Conservation (phyloP, 2,888 invertebrate species). For the Trissonchulus sp. region DNA sequence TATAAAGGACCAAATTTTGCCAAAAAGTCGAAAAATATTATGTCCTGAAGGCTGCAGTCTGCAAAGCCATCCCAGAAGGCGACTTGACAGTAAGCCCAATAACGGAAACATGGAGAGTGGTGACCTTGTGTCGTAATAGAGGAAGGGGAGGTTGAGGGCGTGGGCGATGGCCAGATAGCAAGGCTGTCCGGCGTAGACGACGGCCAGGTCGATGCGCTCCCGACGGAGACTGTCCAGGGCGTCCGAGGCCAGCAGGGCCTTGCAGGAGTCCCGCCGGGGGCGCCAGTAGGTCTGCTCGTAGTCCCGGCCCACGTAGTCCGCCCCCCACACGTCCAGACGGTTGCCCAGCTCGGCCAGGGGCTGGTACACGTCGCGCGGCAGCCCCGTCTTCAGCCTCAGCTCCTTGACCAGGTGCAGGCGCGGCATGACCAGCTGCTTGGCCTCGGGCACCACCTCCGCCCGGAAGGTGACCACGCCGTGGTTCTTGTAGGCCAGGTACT, state of each 20-base stretch:
- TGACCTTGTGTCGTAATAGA: slow-evolving; percentile 43
- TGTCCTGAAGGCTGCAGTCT: too few relatives aligned
- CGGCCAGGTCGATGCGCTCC: slow-evolving; percentile 45
- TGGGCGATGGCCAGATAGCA: slow-evolving; percentile 47
- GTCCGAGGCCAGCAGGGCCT: slow-evolving; percentile 46
- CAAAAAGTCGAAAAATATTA: too few relatives aligned
- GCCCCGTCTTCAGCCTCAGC: slow-evolving; percentile 43
- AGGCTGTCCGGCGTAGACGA: slow-evolving; percentile 48
- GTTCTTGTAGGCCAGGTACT: slow-evolving; percentile 44
- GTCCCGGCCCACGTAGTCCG: slow-evolving; percentile 41
- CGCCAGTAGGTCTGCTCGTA: slow-evolving; percentile 43
- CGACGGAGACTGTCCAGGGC: slow-evolving; percentile 45
- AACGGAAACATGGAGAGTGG: too few relatives aligned
- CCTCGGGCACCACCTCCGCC: slow-evolving; percentile 50
- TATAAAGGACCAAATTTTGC: too few relatives aligned
- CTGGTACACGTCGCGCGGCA: slow-evolving; percentile 38
- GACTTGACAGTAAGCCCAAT: too few relatives aligned
- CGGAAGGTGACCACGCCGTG: slow-evolving; percentile 42
- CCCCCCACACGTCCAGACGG: background rate
- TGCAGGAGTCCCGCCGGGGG: slow-evolving; percentile 47
- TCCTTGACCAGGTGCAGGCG: slow-evolving; percentile 47
- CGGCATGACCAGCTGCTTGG: slow-evolving; percentile 47
- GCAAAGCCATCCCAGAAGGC: too few relatives aligned
- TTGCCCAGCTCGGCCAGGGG: slow-evolving; percentile 42
- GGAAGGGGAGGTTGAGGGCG: slow-evolving; percentile 45